phyloP scores from a whole-genome alignment of 2,888 invertebrate species.

The Pollenia angustigena region DNA sequence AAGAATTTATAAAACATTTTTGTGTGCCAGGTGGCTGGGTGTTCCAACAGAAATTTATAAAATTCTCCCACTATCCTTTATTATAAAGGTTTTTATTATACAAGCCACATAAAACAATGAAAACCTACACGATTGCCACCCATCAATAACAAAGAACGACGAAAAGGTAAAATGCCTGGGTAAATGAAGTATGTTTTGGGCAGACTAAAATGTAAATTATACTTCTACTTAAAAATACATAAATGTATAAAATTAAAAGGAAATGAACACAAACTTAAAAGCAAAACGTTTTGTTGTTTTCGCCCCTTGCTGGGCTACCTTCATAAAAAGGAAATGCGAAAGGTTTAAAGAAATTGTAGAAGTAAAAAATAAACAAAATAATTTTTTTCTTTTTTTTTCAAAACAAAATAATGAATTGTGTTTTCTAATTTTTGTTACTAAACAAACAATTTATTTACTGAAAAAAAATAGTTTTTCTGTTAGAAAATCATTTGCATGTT shows the following conservation, averaged over 20 bases:
- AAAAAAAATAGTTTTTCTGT: neutral
- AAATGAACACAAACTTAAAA: conserved; percentile 13
- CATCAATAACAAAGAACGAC: neutral
- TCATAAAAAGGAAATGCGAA: conserved; percentile 24
- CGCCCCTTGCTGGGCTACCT: neutral
- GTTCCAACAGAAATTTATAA: conserved; percentile 6
- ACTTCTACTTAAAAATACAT: neutral
- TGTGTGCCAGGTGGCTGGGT: neutral
- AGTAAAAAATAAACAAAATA: neutral
- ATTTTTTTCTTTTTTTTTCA: neutral
- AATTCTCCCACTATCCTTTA: conserved; percentile 1
- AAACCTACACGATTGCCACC: neutral
- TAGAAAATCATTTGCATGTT: neutral
- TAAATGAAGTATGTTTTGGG: neutral
- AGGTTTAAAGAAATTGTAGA: conserved; percentile 23
- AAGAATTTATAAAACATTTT: neutral
- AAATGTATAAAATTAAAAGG: neutral
- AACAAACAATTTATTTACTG: too few species aligned
- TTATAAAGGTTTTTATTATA: conserved; percentile 15
- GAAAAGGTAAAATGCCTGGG: conserved; percentile 14
- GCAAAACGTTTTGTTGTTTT: neutral
- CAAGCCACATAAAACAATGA: neutral
- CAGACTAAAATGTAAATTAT: conserved; percentile 11
- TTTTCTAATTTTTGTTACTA: neutral
- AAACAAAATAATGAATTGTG: neutral